Percentiles rank a stretch among this genome's conserved stretches.
Evolutionary conservation across 53 echinoderm and acorn worm genomes (phyloP).

Genomic region (Temnopleurus reevesii): DNA sequence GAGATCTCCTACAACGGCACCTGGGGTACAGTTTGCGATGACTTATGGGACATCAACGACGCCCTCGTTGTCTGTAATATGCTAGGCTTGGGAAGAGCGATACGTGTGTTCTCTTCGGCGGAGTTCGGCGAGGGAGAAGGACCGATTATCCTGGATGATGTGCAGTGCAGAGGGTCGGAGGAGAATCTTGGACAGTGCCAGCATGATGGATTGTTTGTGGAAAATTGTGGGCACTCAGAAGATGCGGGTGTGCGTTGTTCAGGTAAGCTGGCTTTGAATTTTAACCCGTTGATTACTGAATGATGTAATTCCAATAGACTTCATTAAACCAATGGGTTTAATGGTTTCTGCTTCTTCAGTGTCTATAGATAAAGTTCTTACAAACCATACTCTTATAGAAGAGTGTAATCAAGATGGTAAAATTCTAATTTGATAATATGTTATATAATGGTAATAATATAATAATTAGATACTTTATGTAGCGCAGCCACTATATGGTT

Average conservation of each 20-base stretch:
- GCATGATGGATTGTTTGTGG: background rate
- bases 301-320: no score
- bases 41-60: conserved; percentile 49
- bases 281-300: no score
- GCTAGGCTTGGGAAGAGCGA: background rate
- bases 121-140: conserved; percentile 19
- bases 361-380: no score
- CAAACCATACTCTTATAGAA: no score
- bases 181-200: background rate
- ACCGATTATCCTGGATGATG: conserved; percentile 30
- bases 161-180: conserved; percentile 33
- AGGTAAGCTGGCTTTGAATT: no score
- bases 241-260: conserved; percentile 37
- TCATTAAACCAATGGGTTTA: no score
- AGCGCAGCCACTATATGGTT: no score
- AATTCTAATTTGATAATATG: no score
- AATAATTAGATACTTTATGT: no score
- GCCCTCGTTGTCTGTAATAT: conserved; percentile 22
- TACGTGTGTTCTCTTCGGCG: background rate
- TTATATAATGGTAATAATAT: no score
- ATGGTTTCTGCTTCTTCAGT: no score
- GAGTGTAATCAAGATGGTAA: no score
- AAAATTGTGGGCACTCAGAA: conserved; percentile 34
- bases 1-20: conserved; percentile 25
- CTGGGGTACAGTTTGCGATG: conserved; percentile 68